Evolutionary conservation across 2,113 vertebrate species (phyloP).

Genomic region (Perca flavescens): DNA sequence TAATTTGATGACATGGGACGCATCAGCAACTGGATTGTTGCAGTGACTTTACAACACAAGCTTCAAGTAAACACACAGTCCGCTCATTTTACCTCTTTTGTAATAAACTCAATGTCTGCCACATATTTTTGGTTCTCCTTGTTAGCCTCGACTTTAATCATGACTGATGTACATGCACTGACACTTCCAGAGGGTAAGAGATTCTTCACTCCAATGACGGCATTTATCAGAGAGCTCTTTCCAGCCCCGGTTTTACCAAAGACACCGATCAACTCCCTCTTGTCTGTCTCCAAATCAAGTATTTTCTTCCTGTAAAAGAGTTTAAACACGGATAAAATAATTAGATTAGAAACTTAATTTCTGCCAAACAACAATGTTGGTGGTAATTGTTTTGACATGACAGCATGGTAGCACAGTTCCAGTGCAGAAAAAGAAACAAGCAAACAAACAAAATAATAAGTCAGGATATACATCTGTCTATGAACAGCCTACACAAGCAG

Average conservation of each 20-base stretch:
- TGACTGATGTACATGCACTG: constrained; percentile 73
- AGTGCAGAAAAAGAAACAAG: background rate
- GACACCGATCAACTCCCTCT: constrained; percentile 63
- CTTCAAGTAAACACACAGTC: background rate
- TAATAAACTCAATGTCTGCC: constrained; percentile 74
- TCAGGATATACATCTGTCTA: background rate
- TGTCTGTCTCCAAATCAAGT: constrained; percentile 30
- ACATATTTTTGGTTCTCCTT: constrained; percentile 22
- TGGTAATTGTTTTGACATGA: no score
- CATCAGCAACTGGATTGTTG: background rate
- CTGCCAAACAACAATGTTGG: no score
- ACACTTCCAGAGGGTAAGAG: constrained; percentile 64
- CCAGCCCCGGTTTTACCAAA: constrained; percentile 76
- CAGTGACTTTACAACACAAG: background rate
- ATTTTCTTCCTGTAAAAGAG: constrained; percentile 42
- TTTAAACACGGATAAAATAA: background rate
- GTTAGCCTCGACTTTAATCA: constrained; percentile 73
- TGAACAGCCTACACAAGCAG: background rate
- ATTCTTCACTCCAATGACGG: constrained; percentile 58
- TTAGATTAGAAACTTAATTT: no score
- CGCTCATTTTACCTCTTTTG: constrained; percentile 55
- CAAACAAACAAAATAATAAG: background rate
- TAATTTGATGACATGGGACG: background rate
- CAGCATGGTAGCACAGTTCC: no score
- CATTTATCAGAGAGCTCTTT: constrained; percentile 76